Base-by-base conservation (phyloP, 2,113 vertebrate genomes). In the Leptodactylus fuscus region DNA sequence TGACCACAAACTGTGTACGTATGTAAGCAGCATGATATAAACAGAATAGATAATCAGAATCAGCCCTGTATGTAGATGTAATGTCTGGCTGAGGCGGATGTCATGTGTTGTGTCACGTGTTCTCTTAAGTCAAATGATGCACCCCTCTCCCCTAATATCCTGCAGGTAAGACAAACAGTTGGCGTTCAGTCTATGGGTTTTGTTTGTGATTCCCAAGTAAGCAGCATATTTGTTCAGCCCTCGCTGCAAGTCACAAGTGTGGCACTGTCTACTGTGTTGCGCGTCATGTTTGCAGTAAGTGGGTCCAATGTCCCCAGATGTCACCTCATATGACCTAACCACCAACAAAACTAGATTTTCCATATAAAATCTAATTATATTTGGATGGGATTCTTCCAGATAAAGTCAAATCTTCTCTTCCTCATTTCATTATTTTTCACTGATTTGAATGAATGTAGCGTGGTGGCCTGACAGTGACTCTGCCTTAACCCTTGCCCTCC, bases 141-240 rank as follows among this genome's bases (percentile, higher is more conserved):
- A 38, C 51, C 60, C 3, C 88, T 88, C 5, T 87, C 83, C 73
- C 88, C 89, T 87, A 90, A 90, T 86, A 83, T 76, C 89, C 91
- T 88, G 0, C 79, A 91, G 91, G 91, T 44, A 76, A 90, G 78
- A 87, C 90, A 91, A 91, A 90, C 90, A 92, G 88, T 70, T 85
- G 90, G 88, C 87, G 84, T 87, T 84, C 58, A 89, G 87, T 86
- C 89, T 90, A 88, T 89, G 87, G 84, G 13, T 87, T 89, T 73
- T 73, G 83, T 90, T 90, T 90, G 88, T 88, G 88, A 88, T 90
- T 91, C 91, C 89, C 88, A 85, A 27, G 88, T 88, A 87, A 88
- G 88, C 89, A 81, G 87, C 84, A 12, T 91, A 88, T 92, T 91
- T 91, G 88, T 90, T 92, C 88, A 71, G 89, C 88, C 90, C 89